Conservation (phyloP, 2,888 invertebrate species). For the Melikaiella ostensackeni region DNA sequence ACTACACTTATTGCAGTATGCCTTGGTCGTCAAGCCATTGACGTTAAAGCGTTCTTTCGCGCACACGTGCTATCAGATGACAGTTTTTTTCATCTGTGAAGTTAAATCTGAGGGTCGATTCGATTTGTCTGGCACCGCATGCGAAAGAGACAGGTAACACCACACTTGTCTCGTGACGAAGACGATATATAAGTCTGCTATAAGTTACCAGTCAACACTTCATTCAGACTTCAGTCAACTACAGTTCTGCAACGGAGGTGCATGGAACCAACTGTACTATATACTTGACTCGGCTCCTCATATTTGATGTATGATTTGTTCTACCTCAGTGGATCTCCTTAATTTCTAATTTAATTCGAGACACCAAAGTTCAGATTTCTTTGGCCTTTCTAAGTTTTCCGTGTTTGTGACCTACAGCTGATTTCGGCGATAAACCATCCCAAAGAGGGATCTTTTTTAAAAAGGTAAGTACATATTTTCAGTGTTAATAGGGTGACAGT, state of each 20-base stretch:
- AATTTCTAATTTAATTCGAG: neutral
- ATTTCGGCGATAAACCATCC: neutral
- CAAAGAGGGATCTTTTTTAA: slow-evolving; percentile 3
- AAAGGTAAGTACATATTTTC: slow-evolving; percentile 17
- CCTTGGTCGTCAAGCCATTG: neutral
- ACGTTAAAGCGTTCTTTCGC: neutral
- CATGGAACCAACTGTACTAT: neutral
- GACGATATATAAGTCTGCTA: slow-evolving; percentile 33
- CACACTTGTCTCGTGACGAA: neutral
- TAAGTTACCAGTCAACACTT: slow-evolving; percentile 16
- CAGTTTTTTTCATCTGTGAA: neutral
- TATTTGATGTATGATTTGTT: neutral
- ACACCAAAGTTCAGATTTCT: neutral
- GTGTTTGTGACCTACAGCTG: neutral
- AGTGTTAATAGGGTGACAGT: neutral
- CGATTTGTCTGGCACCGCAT: slow-evolving; percentile 10
- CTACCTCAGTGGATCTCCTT: neutral
- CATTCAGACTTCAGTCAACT: slow-evolving; percentile 26
- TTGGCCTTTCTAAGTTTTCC: neutral
- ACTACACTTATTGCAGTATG: too few species aligned
- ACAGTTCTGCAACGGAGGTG: slow-evolving; percentile 27
- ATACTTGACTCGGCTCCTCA: neutral
- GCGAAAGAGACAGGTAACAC: slow-evolving; percentile 18
- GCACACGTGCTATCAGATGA: neutral
- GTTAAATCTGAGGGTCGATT: neutral